phyloP scores from a whole-genome alignment of 2,888 invertebrate species.

The Prostheceraeus crozeri region DNA sequence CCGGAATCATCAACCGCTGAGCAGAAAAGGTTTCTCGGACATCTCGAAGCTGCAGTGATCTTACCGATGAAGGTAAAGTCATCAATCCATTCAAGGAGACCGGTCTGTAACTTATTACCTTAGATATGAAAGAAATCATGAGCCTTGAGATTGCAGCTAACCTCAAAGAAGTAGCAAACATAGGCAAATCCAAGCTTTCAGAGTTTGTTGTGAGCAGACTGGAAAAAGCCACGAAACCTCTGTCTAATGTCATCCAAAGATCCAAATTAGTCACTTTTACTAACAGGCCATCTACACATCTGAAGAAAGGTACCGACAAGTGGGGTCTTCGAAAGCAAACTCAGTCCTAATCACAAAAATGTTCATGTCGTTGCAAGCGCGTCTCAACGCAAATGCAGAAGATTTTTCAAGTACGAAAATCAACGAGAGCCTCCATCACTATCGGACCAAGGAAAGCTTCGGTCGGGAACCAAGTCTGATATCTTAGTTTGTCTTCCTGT shows the following conservation, averaged over 20 bases:
- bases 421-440: slow-evolving; percentile 19
- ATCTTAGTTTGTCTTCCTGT: slow-evolving; percentile 11
- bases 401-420: slow-evolving; percentile 25
- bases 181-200: slow-evolving; percentile 22
- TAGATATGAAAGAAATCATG: slow-evolving; percentile 22
- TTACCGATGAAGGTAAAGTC: slow-evolving; percentile 23
- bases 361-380: slow-evolving; percentile 32
- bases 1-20: slow-evolving; percentile 29
- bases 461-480: slow-evolving; percentile 25
- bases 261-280: slow-evolving; percentile 19
- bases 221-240: slow-evolving; percentile 27
- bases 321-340: slow-evolving; percentile 23
- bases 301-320: slow-evolving; percentile 31
- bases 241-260: slow-evolving; percentile 28
- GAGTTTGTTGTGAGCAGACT: slow-evolving; percentile 27
- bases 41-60: slow-evolving; percentile 22
- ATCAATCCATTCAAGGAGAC: slow-evolving; percentile 31
- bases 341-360: slow-evolving; percentile 29
- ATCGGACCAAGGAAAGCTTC: slow-evolving; percentile 23
- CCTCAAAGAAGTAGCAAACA: slow-evolving; percentile 22
- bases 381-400: slow-evolving; percentile 12
- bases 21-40: slow-evolving; percentile 27
- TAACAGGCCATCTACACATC: slow-evolving; percentile 29
- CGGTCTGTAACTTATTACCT: slow-evolving; percentile 25
- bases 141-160: slow-evolving; percentile 27